Conservation (phyloP, 2,113 vertebrate species). For the Montifringilla adamsi region DNA sequence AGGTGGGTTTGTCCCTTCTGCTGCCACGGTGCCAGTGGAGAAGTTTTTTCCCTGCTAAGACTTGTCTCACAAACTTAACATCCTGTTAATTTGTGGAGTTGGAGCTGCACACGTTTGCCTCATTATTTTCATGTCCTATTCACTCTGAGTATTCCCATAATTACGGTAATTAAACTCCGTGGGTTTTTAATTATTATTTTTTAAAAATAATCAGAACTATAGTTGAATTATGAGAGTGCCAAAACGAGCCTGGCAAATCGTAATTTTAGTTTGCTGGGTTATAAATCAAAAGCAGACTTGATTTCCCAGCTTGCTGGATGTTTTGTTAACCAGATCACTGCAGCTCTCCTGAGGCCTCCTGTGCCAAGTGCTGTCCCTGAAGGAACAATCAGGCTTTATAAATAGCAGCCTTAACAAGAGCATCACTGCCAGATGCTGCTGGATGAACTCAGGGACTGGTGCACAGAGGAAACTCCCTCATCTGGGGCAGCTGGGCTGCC, state of each 20-base stretch:
- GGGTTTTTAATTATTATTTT: constrained; percentile 48
- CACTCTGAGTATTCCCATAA: constrained; percentile 38
- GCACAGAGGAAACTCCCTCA: constrained; percentile 35
- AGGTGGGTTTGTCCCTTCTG: not conserved
- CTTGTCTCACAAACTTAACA: not conserved
- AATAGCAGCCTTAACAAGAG: constrained; percentile 48
- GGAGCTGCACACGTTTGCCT: not conserved
- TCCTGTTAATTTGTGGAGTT: constrained; percentile 2
- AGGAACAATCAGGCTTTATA: constrained; percentile 63
- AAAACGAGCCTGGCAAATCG: constrained; percentile 48
- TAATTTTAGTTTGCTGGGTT: constrained; percentile 38
- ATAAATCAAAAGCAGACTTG: constrained; percentile 64
- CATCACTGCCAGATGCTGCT: constrained; percentile 38
- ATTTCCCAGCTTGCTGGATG: constrained; percentile 49
- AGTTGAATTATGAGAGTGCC: constrained; percentile 55
- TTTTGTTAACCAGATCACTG: constrained; percentile 62
- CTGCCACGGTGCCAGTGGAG: not conserved
- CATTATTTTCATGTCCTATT: constrained; percentile 47
- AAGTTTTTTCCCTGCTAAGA: not conserved
- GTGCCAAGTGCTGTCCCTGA: constrained; percentile 31
- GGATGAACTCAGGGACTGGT: not conserved
- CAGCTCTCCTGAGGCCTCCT: not conserved
- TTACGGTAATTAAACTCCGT: constrained; percentile 38
- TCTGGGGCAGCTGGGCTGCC: constrained; percentile 54
- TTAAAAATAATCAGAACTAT: constrained; percentile 16